Evolutionary conservation across 2,113 vertebrate species (phyloP), one percentile per base, ranked within the genome.

Genomic region (Paedocypris sp.): DNA sequence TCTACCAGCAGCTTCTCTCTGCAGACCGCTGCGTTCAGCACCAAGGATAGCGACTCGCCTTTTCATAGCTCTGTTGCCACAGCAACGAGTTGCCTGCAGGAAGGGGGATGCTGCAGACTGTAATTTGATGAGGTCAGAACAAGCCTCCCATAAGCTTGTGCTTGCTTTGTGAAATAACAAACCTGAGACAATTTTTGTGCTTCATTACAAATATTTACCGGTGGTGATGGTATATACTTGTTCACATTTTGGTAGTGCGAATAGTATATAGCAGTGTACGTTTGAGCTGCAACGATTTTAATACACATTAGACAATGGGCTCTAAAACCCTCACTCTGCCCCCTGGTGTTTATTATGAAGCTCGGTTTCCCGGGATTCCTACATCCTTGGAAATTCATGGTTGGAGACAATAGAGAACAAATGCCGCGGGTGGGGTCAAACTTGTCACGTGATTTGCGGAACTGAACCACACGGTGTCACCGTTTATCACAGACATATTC

Each of bases 381-480:
- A 3, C 23, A 18, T 15, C 16, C 23, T 15, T 19, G 5, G 15
- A 25, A 2, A 16, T 9, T 16, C 29, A 16, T 12, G 35, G 5
- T 41, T 22, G 15, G 54, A 42, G 26, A 39, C 38, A 16, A 35
- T 6, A 38, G n/a, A n/a, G 7, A 25, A 11, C 12, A 5, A 28
- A 4, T 58, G 1, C 36, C 39, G 22, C 26, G 36, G 29, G 36
- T 32, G 43, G 22, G 42, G 39, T 22, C 31, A 7, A 48, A 22
- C 18, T 3, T 45, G 51, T 68, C n/a, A 33, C 3, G 60, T 73
- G 60, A 41, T 45, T 28, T 54, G 26, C 64, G 9, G 10, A 7
- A 61, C 22, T 47, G 2, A 29, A 64, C 80, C 84, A 75, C 32
- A 52, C 6, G 78, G 69, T 68, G 84, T 77, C 84, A 39, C 75